Percentiles rank a stretch among this genome's conserved stretches.
Conservation (phyloP, 1,140 invertebrate species). For the Ephestia elutella region DNA sequence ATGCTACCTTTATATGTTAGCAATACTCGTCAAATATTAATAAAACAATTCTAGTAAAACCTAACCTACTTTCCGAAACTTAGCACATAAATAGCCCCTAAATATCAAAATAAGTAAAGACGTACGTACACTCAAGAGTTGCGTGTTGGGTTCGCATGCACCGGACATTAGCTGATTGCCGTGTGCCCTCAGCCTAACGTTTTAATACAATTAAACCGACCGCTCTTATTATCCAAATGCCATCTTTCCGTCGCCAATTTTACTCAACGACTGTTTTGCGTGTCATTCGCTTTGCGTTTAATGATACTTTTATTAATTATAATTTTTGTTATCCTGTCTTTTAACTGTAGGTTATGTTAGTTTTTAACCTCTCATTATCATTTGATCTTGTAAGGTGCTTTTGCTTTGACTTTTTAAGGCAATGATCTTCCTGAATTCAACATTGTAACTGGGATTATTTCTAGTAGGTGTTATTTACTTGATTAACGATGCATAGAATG, state of each 20-base stretch:
- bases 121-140: conserved; percentile 30
- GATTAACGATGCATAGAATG: no score
- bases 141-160: conserved; percentile 62
- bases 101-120: background rate
- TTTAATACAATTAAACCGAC: conserved; percentile 72
- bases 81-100: background rate
- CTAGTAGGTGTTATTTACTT: no score
- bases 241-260: conserved; percentile 53
- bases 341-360: background rate
- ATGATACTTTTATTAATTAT: conserved; percentile 1
- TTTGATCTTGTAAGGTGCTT: no score
- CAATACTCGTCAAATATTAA: no score
- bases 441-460: no score
- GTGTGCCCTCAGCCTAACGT: conserved; percentile 59
- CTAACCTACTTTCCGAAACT: background rate
- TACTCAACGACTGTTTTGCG: conserved; percentile 63
- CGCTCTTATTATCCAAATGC: conserved; percentile 52
- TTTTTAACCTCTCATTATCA: no score
- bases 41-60: background rate
- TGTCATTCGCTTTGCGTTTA: conserved; percentile 28
- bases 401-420: no score
- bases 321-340: background rate
- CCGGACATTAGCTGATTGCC: conserved; percentile 65
- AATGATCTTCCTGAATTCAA: no score
- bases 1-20: no score